phyloP scores from a whole-genome alignment of 1,140 invertebrate species.

The Heterodera schachtii region DNA sequence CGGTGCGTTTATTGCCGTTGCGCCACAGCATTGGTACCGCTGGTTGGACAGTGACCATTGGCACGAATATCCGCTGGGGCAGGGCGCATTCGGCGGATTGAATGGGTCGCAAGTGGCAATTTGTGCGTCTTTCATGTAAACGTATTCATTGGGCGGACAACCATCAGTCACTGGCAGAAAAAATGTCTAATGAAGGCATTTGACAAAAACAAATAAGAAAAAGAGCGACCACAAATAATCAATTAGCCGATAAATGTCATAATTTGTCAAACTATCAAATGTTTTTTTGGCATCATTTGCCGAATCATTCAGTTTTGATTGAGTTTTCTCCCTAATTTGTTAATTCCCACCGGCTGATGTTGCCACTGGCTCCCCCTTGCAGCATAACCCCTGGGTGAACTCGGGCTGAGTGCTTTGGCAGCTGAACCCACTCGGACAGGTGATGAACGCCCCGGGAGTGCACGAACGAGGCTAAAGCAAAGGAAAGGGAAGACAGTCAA shows the following conservation, averaged over 20 bases:
- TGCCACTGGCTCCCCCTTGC: constrained; percentile 61
- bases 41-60: constrained; percentile 65
- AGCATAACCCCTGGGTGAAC: constrained; percentile 62
- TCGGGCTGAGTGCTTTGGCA: constrained; percentile 63
- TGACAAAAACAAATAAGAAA: no score
- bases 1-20: constrained; percentile 61
- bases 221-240: no score
- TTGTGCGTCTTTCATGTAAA: constrained; percentile 64
- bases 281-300: neutral
- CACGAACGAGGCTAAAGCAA: constrained; percentile 27
- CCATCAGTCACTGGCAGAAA: constrained; percentile 47
- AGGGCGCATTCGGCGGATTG: constrained; percentile 64
- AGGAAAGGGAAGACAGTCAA: no score
- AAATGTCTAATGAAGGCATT: neutral
- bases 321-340: no score
- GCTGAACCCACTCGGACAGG: constrained; percentile 61
- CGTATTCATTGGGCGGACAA: constrained; percentile 63
- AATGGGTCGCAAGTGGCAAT: constrained; percentile 65
- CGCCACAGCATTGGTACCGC: constrained; percentile 63
- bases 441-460: constrained; percentile 63
- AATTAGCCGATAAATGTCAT: no score
- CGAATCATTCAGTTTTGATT: no score
- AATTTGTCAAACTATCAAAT: no score
- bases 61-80: constrained; percentile 61
- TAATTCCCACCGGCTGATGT: constrained; percentile 48